Base-by-base conservation (phyloP, 2,888 invertebrate genomes). In the Lithophane ornitopus region DNA sequence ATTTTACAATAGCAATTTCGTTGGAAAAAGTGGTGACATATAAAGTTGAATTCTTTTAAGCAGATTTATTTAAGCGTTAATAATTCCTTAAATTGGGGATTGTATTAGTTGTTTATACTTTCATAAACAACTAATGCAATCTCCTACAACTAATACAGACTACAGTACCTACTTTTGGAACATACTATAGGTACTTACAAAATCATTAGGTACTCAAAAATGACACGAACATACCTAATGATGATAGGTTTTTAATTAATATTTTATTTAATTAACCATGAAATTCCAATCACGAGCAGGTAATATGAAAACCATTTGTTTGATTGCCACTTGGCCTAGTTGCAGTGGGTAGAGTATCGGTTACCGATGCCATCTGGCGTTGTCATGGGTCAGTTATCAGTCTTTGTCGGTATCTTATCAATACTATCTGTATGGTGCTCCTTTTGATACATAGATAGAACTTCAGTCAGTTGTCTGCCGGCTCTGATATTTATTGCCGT, bases 361-460 rank as follows among this genome's bases (percentile, higher is more conserved):
- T 72, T 26, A 67, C 49, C 39, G 41, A 52, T 66, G 46, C 14
- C 70, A 63, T 16, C 39, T 71, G 61, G 34, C 11, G 65, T 49
- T 39, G 14, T 65, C 34, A 66, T 73, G 81, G 70, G 68, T 34
- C 41, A 41, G 58, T 28, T 67, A 63, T 59, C 70, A 65, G 46
- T 70, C 46, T 34, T 41, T 41, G 28, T 8, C 9, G 61, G 34
- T 81, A 85, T 81, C 78, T 81, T 77, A 83, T 83, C 82, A 69
- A 12, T 16, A 44, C 8, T 82, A 84, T 82, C 58, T 61, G 16
- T 41, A 28, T 19, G 39, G 44, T 56, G 46, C 28, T 72, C 69
- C 44, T 65, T 71, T 46, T 52, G 44, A 62, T 58, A 52, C 12
- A 61, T 59, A 74, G 22, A 39, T 65, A n/a, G n/a, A n/a, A 44